Base-by-base conservation (phyloP, 2,113 vertebrate genomes). In the Hippocampus guttulatus region DNA sequence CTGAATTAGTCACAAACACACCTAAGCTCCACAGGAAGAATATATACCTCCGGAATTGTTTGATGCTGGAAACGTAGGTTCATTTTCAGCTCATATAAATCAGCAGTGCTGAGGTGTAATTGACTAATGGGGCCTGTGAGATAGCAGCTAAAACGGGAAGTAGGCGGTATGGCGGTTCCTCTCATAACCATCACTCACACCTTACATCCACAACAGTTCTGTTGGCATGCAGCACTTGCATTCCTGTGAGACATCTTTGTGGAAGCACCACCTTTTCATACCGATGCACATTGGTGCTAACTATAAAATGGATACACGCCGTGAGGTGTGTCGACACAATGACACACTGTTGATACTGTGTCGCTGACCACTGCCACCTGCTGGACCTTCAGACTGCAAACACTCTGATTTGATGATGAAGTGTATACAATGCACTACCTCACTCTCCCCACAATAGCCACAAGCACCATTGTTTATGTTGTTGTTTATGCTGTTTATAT, bases 41-140 rank as follows among this genome's bases (percentile, higher is more conserved):
- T 57, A 69, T 79, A 80, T 68, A 73, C 43, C 67, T 79, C 15
- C 88, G 85, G 84, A 90, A 83, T 85, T 85, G 84, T 88, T 88
- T 89, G 88, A 89, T 83, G 89, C 75, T 63, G 80, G 69, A 75
- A 84, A 73, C 78, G 75, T 81, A 82, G 83, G 79, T 88, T 82
- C 80, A 73, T 78, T 87, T 88, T 85, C 88, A 87, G 85, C 85
- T 68, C 86, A 74, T 88, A 84, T 82, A 86, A 84, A 91, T 75
- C 79, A 85, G 83, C 58, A 81, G 74, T 71, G 40, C 82, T 87
- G 84, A 88, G 87, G 88, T 90, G 88, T 86, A 88, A 89, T 74
- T 83, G 80, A 85, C 83, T 90, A 90, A 92, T 84, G 68, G 83
- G 85, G 79, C 89, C 87, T 78, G 41, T 45, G 89, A 86, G 88